Evolutionary conservation across 2,797 vertebrate genomes (phyloP), one percentile per base, ranked within the genome.

Genomic region (Chloroceryle inda): DNA sequence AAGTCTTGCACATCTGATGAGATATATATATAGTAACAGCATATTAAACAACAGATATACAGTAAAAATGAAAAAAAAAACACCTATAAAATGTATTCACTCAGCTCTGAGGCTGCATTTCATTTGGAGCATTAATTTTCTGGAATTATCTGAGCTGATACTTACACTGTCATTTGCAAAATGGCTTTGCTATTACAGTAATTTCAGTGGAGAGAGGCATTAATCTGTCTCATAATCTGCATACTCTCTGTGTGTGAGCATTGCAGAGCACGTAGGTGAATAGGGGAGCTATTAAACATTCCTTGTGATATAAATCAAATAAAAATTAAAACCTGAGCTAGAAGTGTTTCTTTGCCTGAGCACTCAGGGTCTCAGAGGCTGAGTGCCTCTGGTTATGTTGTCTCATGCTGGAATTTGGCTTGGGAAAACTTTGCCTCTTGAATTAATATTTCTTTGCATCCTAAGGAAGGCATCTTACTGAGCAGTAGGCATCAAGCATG

Each of bases 91-190:
- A 95, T 69, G 24, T 44, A 91, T 85, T 97, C 74, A 67, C 44
- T 69, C 22, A 92, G 61, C 80, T 97, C 91, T 97, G 91, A 97
- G 94, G 79, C 85, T 92, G 85, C 79, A 91, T 98, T 97, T 98
- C 85, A 95, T 97, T 96, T 96, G 77, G 61, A 73, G 56, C 75
- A 94, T 97, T 98, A 97, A 97, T 98, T 97, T 97, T 94, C 80
- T 12, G 53, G 88, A 96, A 96, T 96, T 96, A 96, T 96, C 96
- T 96, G 84, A 96, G 75, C 82, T 95, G 88, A 90, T 95, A 89
- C 92, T 92, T 94, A 79, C 42, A 63, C 35, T 94, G 93, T 96
- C 96, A 95, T 98, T 97, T 97, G 95, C 95, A 97, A 96, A 97
- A 94, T 72, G 74, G 50, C 67, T 95, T 97, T 97, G 86, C 91